Base-by-base conservation (phyloP, 2,888 invertebrate species). In the Cataglyphis cursor region DNA sequence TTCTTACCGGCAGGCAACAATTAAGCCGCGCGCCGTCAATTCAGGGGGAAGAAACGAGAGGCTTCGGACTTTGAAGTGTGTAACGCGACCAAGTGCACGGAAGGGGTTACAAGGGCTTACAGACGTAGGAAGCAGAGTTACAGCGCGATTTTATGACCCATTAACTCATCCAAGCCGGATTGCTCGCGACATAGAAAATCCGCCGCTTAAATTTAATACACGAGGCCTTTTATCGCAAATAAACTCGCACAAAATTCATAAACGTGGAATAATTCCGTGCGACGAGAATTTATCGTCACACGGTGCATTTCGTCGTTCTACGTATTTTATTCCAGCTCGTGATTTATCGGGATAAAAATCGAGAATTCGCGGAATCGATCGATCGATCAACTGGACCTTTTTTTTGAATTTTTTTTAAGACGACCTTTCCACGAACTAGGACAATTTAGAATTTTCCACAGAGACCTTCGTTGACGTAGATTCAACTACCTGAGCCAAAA, bases 71-170 rank as follows among this genome's bases (percentile, higher is more conserved):
- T 41, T 5, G 21, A 38, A 48, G 28, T 18, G 59, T 38, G 51
- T 35, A 61, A 61, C 28, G n/a, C 51, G 28, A 75, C 51, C 78
- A 84, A 48, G 87, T 59, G 81, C 73, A n/a, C 35, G 18, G 21
- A 44, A 62, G 41, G 80, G 73, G 41, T 84, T 81, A 81, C 82
- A 62, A 21, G 51, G 18, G 41, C 38, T 68, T 61, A 80, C 72
- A 61, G 18, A 41, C 44, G 62, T 70, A 44, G 66, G 31, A 57
- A 62, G 31, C 59, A 65, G 74, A 66, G 83, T 86, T 82, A 84
- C 78, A 84, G 85, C 80, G 81, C 84, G 87, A 87, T 87, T 90
- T 90, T 89, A 90, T 87, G 87, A 85, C 81, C 90, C 85, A 87
- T 90, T 90, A 89, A 87, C 88, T 81, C 87, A 83, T 85, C 85